Conservation (phyloP, 2,888 invertebrate genomes). For the Cerastis rubricosa region DNA sequence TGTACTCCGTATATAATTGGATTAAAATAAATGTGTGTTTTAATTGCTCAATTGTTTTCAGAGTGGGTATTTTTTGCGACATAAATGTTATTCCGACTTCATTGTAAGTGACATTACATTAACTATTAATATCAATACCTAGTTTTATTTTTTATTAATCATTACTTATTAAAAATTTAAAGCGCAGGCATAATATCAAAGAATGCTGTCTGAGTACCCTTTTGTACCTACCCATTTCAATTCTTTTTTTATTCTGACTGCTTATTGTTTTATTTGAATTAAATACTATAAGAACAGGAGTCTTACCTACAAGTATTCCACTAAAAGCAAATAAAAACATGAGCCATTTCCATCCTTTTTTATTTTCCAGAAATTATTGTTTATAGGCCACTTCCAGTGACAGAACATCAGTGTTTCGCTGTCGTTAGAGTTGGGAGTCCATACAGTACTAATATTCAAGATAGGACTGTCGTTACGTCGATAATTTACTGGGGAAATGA, state of each 20-base stretch:
- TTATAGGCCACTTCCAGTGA: conserved; percentile 61
- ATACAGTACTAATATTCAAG: conserved; percentile 73
- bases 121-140: conserved; percentile 52
- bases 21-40: conserved; percentile 66
- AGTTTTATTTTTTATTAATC: conserved; percentile 24
- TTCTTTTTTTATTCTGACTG: background rate
- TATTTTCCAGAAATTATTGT: background rate
- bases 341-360: background rate
- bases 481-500: conserved; percentile 79
- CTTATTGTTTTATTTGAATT: conserved; percentile 17
- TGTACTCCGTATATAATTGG: conserved; percentile 58
- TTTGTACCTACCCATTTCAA: conserved; percentile 4
- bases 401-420: conserved; percentile 47
- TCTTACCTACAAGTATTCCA: background rate
- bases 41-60: conserved; percentile 69
- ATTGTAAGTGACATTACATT: conserved; percentile 58
- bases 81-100: conserved; percentile 41
- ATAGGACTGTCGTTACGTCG: conserved; percentile 77
- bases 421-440: conserved; percentile 67
- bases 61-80: conserved; percentile 55
- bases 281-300: background rate
- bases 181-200: conserved; percentile 3
- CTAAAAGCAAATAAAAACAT: background rate
- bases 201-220: background rate
- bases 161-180: conserved; percentile 36